Base-by-base conservation (phyloP, 2,888 invertebrate genomes). In the Sminthurides aquaticus region DNA sequence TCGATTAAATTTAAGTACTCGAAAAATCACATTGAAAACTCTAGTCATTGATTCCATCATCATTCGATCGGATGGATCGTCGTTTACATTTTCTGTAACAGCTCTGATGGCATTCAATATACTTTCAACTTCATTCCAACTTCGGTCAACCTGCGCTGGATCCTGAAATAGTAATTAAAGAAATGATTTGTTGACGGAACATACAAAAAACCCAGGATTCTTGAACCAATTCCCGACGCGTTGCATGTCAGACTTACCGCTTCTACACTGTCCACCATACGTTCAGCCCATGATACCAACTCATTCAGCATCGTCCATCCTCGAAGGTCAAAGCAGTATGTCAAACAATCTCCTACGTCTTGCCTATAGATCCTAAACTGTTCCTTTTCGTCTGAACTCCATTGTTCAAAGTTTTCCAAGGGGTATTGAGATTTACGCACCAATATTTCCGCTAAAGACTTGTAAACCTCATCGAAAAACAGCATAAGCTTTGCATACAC, bases 391-490 rank as follows among this genome's bases (percentile, higher is more conserved):
- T 73, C 73, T 2, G 69, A 62, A 58, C 65, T 68, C 73, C 73
- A 74, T 2, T 20, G 5, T 15, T 74, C 72, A 15, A 61, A 62
- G 49, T 67, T 69, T 34, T 70, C 67, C 8, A 67, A 28, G 11
- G 72, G 72, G 54, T 70, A 74, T 25, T 66, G 68, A 11, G 70
- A 66, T 65, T 74, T 74, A 8, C 68, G 62, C 20, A 74, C 67
- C 22, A 74, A 67, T 52, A 71, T 70, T 66, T 72, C 69, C 0
- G 70, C 74, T 8, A 74, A 61, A 1, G 69, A 68, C 62, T 72
- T 71, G 61, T 72, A 74, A n/a, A 72, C 72, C 43, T 72, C 71
- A 55, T 74, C 74, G 54, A 71, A 72, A 28, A 74, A 72, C 57
- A 69, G 66, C 74, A 74, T 74, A 2, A 74, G 65, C 48, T 72